phyloP scores from a whole-genome alignment of 1,140 invertebrate species.

The Apis florea region DNA sequence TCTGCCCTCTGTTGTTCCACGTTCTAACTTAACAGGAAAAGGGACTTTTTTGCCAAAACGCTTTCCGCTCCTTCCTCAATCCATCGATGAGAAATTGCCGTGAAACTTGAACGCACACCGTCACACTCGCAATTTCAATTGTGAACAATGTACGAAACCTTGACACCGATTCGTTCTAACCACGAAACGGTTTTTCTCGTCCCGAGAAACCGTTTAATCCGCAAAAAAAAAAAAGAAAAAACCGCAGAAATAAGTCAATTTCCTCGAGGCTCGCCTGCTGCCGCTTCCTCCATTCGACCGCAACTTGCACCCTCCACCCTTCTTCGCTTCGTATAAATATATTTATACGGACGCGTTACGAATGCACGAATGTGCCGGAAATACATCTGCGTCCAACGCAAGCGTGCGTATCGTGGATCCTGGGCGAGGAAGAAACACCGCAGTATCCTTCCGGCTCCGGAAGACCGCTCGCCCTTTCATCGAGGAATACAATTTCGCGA shows the following conservation, averaged over 20 bases:
- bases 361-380: conserved; percentile 29
- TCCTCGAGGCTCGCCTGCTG: conserved; percentile 20
- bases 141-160: neutral
- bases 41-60: too few relatives aligned
- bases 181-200: too few relatives aligned
- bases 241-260: conserved; percentile 11
- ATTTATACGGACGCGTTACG: neutral
- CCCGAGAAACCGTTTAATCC: neutral
- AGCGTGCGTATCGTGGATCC: neutral
- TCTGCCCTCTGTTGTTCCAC: neutral
- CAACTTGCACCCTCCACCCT: neutral
- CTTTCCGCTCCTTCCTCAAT: too few relatives aligned
- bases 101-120: too few relatives aligned
- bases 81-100: too few relatives aligned
- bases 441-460: conserved; percentile 61
- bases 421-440: conserved; percentile 46
- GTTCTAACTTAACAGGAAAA: too few relatives aligned
- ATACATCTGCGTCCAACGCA: conserved; percentile 18
- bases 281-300: conserved; percentile 33
- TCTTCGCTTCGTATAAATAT: too few relatives aligned
- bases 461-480: conserved; percentile 13
- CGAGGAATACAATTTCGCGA: too few relatives aligned
- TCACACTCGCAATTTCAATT: too few relatives aligned
- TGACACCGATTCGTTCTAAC: neutral
- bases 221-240: too few relatives aligned